A percentile compares a stretch with the other conserved stretches of the same genome.
phyloP scores from a whole-genome alignment of 2,888 invertebrate genomes.

The Macrophya alboannulata region DNA sequence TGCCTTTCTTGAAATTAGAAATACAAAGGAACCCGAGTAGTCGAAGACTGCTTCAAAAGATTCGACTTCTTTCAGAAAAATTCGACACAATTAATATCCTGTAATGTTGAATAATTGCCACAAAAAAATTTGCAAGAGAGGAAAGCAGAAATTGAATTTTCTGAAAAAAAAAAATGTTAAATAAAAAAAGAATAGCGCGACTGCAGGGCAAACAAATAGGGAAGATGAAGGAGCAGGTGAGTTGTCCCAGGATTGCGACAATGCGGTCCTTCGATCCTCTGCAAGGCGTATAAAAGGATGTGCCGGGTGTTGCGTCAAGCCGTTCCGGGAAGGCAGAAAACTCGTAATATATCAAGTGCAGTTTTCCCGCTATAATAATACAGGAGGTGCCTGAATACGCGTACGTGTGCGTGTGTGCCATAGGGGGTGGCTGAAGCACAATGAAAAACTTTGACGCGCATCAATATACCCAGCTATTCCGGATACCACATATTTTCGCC shows the following conservation, averaged over 20 bases:
- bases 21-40: neutral
- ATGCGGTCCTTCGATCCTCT: conserved; percentile 52
- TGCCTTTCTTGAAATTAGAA: neutral
- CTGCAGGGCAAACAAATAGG: conserved; percentile 44
- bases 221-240: conserved; percentile 60
- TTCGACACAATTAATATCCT: neutral
- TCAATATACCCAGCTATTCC: conserved; percentile 70
- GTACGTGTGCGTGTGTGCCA: conserved; percentile 58
- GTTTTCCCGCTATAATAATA: conserved; percentile 63
- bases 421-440: conserved; percentile 70
- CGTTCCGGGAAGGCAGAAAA: conserved; percentile 73
- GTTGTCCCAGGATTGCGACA: conserved; percentile 59
- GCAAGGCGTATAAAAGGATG: conserved; percentile 69
- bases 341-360: conserved; percentile 76
- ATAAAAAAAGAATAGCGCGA: conserved; percentile 27
- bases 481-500: conserved; percentile 71
- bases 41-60: neutral
- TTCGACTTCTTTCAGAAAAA: neutral
- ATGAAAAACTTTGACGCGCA: conserved; percentile 70
- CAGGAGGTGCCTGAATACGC: conserved; percentile 38
- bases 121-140: neutral
- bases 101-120: neutral
- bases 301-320: conserved; percentile 73
- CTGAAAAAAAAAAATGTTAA: neutral
- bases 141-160: neutral